Evolutionary conservation across 2,113 vertebrate species (phyloP), one percentile per base, ranked within the genome.

Genomic region (Dendrocopos noguchii): DNA sequence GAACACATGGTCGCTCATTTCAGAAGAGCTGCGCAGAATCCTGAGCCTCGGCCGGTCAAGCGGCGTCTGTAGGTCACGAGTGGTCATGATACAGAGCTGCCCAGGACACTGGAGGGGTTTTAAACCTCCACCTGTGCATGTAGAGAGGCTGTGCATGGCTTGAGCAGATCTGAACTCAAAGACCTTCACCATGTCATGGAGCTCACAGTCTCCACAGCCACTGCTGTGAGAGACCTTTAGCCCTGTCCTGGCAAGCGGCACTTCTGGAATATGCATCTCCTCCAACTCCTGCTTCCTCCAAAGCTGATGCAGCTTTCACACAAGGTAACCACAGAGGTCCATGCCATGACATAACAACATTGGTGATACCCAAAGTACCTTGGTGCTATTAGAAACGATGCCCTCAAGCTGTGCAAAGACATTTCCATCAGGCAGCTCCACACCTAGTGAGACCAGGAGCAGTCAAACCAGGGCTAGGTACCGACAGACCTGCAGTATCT

Each of bases 401-500:
- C 14, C 8, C 5, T 4, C 77, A 76, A 8, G 10, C 44, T 12
- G 0, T 20, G 7, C 55, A 36, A 60, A 60, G 16, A 10, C 2
- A 1, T 33, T 57, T n/a, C 17, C 11, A 36, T 17, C 34, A 13
- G 64, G 66, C 24, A 61, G 33, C 34, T n/a, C 24, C 36, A 29
- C 70, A 5, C 1, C 31, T 16, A 72, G 28, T 33, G 15, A 27
- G 64, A 15, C 16, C 20, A 56, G 39, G 31, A 82, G 59, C 33
- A 19, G 4, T 36, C n/a, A 63, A 68, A 2, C 4, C 24, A 15
- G 64, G 19, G 2, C 15, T 6, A 34, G 4, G 0, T 12, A 53
- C 0, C 2, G 12, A 29, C 6, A 65, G 15, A 33, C 18, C 1
- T 0, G 2, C 12, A 31, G 18, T 2, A 15, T 9, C 80, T 73